These are phyloP conservation scores for Mormyrus iriodes DNA, from an alignment of 2,113 vertebrate species.

Conservation along the genomic window DNA sequence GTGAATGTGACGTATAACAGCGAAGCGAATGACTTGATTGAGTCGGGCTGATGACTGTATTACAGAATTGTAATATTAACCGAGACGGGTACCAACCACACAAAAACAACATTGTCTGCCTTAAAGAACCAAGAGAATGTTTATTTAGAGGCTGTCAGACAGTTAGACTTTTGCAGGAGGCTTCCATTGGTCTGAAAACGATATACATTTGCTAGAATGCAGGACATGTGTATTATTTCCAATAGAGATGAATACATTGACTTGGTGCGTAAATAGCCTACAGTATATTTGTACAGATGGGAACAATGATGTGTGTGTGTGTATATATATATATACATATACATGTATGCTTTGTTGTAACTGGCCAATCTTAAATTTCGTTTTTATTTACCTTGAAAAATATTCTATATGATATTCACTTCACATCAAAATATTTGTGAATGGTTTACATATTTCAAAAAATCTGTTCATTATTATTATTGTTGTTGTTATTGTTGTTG, in stretches of 20 bases:
- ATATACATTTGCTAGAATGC: conserved; percentile 32
- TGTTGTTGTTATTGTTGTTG: too few relatives aligned
- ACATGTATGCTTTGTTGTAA: too few relatives aligned
- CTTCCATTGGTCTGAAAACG: conserved; percentile 49
- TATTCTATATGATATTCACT: not conserved
- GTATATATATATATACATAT: not conserved
- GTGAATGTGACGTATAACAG: conserved; percentile 94
- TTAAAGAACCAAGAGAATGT: conserved; percentile 49
- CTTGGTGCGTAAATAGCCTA: conserved; percentile 39
- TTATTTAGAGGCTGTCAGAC: conserved; percentile 51
- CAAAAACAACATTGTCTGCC: conserved; percentile 60
- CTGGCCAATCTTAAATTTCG: too few relatives aligned
- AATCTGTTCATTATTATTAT: not conserved
- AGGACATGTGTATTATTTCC: conserved; percentile 22
- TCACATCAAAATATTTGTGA: not conserved
- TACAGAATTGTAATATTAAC: conserved; percentile 47
- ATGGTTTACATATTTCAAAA: not conserved
- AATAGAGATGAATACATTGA: conserved; percentile 24
- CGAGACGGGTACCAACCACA: conserved; percentile 56
- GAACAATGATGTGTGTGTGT: conserved; percentile 37
- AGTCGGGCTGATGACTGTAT: conserved; percentile 22
- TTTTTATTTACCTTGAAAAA: not conserved
- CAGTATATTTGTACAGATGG: conserved; percentile 36
- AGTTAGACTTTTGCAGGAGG: conserved; percentile 43
- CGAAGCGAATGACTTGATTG: conserved; percentile 35